Evolutionary conservation across 2,113 vertebrate species (phyloP).

Genomic region (Capricornis sumatraensis): DNA sequence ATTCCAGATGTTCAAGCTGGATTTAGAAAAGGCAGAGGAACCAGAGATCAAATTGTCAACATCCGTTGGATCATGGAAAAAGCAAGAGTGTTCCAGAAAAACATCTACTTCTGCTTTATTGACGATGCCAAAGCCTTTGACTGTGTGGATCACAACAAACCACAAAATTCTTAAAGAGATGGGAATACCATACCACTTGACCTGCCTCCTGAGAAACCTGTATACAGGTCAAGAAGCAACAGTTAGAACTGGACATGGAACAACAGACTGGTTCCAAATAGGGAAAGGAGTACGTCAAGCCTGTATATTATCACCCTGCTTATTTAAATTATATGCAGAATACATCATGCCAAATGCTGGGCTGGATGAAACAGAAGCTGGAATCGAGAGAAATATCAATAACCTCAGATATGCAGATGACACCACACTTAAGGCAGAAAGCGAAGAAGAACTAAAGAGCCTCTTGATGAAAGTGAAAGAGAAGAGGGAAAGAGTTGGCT

Average conservation of each 20-base stretch:
- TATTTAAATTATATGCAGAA: background rate
- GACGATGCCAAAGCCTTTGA: background rate
- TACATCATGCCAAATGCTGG: background rate
- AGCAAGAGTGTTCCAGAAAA: background rate
- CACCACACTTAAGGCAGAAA: background rate
- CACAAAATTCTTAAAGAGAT: background rate
- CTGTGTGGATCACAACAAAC: background rate
- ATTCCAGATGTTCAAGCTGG: background rate
- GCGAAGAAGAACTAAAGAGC: background rate
- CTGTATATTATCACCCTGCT: background rate
- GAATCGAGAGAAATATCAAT: background rate
- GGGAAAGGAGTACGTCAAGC: background rate
- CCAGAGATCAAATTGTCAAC: background rate
- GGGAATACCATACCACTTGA: background rate
- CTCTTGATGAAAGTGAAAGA: background rate
- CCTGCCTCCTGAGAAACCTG: background rate
- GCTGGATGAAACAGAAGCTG: background rate
- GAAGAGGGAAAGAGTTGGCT: background rate
- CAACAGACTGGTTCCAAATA: background rate
- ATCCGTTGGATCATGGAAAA: background rate
- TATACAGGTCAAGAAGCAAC: background rate
- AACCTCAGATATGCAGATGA: background rate
- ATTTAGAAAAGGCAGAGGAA: background rate
- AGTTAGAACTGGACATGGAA: background rate
- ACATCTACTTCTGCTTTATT: background rate